These are phyloP conservation scores for Rhopalosiphum maidis DNA, from an alignment of 1,140 invertebrate species.

Conservation along the genomic window DNA sequence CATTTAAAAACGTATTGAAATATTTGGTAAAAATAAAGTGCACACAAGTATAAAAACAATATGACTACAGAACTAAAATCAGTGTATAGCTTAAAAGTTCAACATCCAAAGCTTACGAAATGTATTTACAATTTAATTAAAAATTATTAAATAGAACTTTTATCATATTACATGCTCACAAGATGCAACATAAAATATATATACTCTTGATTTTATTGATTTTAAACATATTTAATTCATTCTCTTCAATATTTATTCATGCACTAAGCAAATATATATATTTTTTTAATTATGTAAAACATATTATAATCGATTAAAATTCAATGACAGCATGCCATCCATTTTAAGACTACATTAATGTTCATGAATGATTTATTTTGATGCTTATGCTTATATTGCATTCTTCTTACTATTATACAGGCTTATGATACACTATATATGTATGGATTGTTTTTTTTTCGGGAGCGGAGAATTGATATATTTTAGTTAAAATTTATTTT, in stretches of 20 bases:
- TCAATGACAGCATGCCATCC: conserved; percentile 51
- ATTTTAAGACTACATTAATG: conserved; percentile 26
- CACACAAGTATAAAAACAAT: not conserved
- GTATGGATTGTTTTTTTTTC: not conserved
- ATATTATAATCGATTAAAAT: conserved; percentile 29
- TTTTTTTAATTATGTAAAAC: conserved; percentile 24
- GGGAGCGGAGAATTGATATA: not conserved
- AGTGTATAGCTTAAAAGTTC: not conserved
- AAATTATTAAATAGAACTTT: conserved; percentile 16
- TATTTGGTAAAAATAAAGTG: not conserved
- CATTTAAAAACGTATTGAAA: not conserved
- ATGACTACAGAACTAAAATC: not conserved
- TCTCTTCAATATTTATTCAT: not conserved
- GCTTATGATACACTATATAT: conserved; percentile 14
- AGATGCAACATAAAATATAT: conserved; percentile 17
- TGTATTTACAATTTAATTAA: conserved; percentile 22
- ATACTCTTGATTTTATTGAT: not conserved
- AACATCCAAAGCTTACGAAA: conserved; percentile 20
- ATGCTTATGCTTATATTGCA: not conserved
- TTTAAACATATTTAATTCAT: not conserved
- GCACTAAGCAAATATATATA: conserved; percentile 7
- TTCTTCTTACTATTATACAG: conserved; percentile 28
- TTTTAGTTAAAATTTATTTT: conserved; percentile 47
- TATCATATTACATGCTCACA: conserved; percentile 41
- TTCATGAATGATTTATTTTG: conserved; percentile 38